Base-by-base conservation (phyloP, 2,113 vertebrate species). In the Edolisoma coerulescens region DNA sequence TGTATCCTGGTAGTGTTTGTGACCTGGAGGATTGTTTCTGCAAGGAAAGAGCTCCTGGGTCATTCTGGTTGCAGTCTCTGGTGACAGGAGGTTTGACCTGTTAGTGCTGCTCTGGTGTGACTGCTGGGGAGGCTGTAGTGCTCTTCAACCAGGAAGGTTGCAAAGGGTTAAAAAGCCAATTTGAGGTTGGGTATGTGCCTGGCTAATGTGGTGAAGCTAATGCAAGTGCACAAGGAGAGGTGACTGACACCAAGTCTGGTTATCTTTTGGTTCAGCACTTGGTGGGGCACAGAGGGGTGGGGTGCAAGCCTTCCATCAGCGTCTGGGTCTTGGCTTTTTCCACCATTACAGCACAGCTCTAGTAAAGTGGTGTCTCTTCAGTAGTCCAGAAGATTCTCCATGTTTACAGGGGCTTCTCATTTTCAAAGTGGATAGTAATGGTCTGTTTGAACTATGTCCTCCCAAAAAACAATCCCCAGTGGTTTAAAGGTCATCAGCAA, bases 211-310 rank as follows among this genome's bases (percentile, higher is more conserved):
- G 30, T 59, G 44, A 71, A 56, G n/a, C 57, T 77, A 52, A 32
- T 56, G 24, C 8, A 10, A 49, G n/a, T 23, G 26, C 14, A 28
- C 45, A 37, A 49, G 57, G 75, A 80, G 63, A 80, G 23, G 18
- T 69, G 54, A 19, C 50, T 33, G 33, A 19, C 13, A 13, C 45
- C 7, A 33, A 0, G 1, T 35, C 53, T 65, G 53, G 20, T 64
- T 68, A 39, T 41, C 32, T 73, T 68, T 60, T 73, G 16, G 45
- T 69, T 74, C 14, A n/a, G 32, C 3, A 1, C 44, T 90, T 22
- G 11, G 10, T 4, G 65, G 37, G 30, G 11, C 3, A 10, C 2
- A n/a, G 23, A 9, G 5, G 6, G 8, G 4, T 27, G 44, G 7
- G 0, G 0, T 65, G 27, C 7, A 83, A 49, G 26, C 32, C 32